Evolutionary conservation across 2,113 vertebrate genomes (phyloP).

Genomic region (Rhabdomys dilectus): DNA sequence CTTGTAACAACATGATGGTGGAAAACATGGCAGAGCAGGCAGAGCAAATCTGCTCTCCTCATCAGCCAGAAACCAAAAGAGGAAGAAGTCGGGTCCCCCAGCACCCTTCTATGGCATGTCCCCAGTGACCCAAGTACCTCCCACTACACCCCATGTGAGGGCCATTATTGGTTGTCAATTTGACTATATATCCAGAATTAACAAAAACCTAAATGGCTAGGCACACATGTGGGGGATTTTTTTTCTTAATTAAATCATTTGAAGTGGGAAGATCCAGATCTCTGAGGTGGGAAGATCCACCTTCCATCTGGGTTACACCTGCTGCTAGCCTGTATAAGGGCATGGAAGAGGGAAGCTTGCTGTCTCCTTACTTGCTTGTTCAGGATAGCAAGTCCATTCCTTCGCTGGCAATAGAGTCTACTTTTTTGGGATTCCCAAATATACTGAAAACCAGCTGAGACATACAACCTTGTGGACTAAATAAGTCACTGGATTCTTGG

Average conservation of each 20-base stretch:
- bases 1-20: not conserved
- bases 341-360: not conserved
- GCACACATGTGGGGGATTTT: not conserved
- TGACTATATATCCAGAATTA: not conserved
- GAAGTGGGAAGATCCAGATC: not conserved
- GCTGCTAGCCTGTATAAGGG: not conserved
- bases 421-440: not conserved
- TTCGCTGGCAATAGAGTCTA: not conserved
- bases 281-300: not conserved
- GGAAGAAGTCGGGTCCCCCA: not conserved
- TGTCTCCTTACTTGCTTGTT: not conserved
- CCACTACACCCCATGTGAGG: not conserved
- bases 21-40: not conserved
- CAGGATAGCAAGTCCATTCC: not conserved
- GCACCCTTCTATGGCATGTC: not conserved
- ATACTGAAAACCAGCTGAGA: not conserved
- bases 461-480: not conserved
- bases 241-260: not conserved
- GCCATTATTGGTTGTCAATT: not conserved
- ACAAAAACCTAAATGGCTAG: not conserved
- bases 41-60: not conserved
- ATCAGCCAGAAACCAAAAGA: not conserved
- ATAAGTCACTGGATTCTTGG: not conserved
- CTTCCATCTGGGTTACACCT: not conserved
- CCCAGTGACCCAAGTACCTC: not conserved